These are phyloP conservation scores for Camponotus vicinus DNA, from an alignment of 1,140 invertebrate species.

Conservation along the genomic window DNA sequence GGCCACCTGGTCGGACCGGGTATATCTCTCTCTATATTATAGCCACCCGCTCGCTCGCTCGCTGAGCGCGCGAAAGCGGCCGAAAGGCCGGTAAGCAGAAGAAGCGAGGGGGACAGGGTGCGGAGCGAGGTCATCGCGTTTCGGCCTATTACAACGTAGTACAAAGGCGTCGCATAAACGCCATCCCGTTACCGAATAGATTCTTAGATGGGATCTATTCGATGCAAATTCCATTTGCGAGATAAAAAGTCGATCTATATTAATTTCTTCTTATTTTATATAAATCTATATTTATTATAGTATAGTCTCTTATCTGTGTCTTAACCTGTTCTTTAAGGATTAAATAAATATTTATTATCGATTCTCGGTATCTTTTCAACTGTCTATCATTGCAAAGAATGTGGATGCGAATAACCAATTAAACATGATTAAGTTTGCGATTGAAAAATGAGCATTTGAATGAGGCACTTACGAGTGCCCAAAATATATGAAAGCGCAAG, in stretches of 20 bases:
- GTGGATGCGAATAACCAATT: neutral
- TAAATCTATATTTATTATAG: neutral
- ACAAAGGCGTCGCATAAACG: slow-evolving; percentile 54
- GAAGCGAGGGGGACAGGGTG: slow-evolving; percentile 21
- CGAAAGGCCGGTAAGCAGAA: slow-evolving; percentile 33
- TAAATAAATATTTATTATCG: too few relatives aligned
- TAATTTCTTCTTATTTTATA: neutral
- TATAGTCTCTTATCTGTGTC: neutral
- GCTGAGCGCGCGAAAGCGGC: slow-evolving; percentile 50
- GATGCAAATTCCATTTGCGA: neutral
- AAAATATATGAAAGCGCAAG: neutral
- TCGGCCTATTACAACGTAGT: slow-evolving; percentile 41
- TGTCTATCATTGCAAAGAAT: neutral
- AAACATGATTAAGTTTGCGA: neutral
- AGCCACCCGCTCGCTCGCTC: slow-evolving; percentile 38
- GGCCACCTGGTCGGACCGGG: slow-evolving; percentile 43
- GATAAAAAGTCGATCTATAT: neutral
- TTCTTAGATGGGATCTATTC: slow-evolving; percentile 18
- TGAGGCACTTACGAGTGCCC: neutral
- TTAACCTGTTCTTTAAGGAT: neutral
- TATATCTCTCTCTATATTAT: slow-evolving; percentile 39
- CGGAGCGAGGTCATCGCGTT: slow-evolving; percentile 52
- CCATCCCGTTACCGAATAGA: slow-evolving; percentile 31
- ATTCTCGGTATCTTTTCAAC: too few relatives aligned
- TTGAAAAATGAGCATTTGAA: neutral